A percentile compares a stretch with the other conserved stretches of the same genome.
phyloP scores from a whole-genome alignment of 2,888 invertebrate genomes.

The Napeogenes inachia region DNA sequence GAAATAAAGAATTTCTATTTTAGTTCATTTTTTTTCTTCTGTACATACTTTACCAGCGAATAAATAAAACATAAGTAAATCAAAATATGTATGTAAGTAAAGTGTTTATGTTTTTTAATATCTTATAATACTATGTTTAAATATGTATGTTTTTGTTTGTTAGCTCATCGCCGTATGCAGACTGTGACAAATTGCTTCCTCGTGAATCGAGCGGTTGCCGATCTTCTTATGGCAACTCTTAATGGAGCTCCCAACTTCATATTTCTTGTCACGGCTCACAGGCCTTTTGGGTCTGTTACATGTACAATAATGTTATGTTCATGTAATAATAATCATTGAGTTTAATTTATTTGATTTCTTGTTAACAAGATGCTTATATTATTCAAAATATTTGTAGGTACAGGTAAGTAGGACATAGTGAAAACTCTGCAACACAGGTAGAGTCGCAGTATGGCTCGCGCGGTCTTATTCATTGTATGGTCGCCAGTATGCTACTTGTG shows the following conservation, averaged over 20 bases:
- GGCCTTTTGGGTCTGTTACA: slow-evolving; percentile 90
- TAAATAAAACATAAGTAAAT: no score
- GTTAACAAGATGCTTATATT: neutral
- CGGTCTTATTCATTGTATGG: slow-evolving; percentile 88
- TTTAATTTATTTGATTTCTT: neutral
- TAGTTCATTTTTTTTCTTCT: no score
- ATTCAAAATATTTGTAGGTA: slow-evolving; percentile 78
- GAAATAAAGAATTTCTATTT: no score
- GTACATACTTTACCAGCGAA: no score
- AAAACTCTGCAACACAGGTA: slow-evolving; percentile 90
- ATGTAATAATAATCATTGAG: no score
- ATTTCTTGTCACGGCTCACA: slow-evolving; percentile 89
- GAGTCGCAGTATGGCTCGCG: slow-evolving; percentile 85
- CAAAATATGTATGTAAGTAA: no score
- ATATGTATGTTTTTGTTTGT: slow-evolving; percentile 19
- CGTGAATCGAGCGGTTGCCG: slow-evolving; percentile 91
- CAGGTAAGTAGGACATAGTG: slow-evolving; percentile 84
- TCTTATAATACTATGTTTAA: no score
- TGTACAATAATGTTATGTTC: slow-evolving; percentile 82
- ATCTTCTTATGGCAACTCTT: slow-evolving; percentile 89
- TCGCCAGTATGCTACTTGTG: slow-evolving; percentile 84
- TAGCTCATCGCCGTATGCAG: slow-evolving; percentile 89
- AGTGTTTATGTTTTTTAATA: no score
- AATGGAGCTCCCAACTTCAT: slow-evolving; percentile 94
- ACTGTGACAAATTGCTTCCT: slow-evolving; percentile 95